A percentile compares a stretch with the other conserved stretches of the same genome.
Evolutionary conservation across 1,140 invertebrate genomes (phyloP).

Genomic region (Samia ricini): DNA sequence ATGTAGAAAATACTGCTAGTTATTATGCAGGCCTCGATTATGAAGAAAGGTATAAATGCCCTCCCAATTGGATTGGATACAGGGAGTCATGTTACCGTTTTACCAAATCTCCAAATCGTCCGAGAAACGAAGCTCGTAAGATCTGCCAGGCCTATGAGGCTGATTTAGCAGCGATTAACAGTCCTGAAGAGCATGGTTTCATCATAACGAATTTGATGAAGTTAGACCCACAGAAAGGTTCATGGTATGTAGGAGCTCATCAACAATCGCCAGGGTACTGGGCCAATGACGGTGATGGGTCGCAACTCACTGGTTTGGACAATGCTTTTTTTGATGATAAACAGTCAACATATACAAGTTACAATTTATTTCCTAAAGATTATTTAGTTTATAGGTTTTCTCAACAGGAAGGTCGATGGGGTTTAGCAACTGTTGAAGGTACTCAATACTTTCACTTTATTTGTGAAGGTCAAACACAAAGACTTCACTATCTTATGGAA

Average conservation of each 20-base stretch:
- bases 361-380: constrained; percentile 72
- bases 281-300: constrained; percentile 90
- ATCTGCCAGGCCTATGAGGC: constrained; percentile 90
- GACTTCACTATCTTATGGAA: constrained; percentile 84
- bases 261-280: constrained; percentile 87
- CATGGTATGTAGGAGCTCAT: constrained; percentile 91
- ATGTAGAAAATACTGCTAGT: constrained; percentile 55
- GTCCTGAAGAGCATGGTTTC: constrained; percentile 92
- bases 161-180: constrained; percentile 88
- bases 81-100: constrained; percentile 91
- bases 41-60: constrained; percentile 81
- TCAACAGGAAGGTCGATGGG: constrained; percentile 87
- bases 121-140: constrained; percentile 86
- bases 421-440: constrained; percentile 88
- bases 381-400: constrained; percentile 85
- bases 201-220: constrained; percentile 86
- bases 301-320: constrained; percentile 87
- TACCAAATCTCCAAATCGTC: constrained; percentile 89
- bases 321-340: constrained; percentile 86
- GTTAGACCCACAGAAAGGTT: constrained; percentile 90
- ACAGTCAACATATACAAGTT: constrained; percentile 64
- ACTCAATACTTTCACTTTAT: constrained; percentile 89
- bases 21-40: constrained; percentile 65
- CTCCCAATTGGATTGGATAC: constrained; percentile 88
- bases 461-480: constrained; percentile 88